A percentile compares a stretch with the other conserved stretches of the same genome.
These are phyloP conservation scores for Tychaedon coryphoeus DNA, from an alignment of 2,113 vertebrate genomes.

Conservation along the genomic window DNA sequence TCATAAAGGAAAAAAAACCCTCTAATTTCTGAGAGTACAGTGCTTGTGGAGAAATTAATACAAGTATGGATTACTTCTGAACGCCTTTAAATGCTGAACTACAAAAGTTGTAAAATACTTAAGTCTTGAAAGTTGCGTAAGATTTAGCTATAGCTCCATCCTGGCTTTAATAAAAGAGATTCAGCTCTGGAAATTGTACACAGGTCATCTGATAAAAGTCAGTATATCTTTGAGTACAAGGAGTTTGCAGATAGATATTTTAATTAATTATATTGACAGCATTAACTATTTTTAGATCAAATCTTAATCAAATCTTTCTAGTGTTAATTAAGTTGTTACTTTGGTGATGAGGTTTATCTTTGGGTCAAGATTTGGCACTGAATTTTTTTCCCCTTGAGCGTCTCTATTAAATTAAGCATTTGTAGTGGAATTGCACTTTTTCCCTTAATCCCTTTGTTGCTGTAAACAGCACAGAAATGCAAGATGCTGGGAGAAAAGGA, in stretches of 20 bases:
- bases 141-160: background rate
- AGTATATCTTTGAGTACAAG: background rate
- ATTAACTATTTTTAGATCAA: background rate
- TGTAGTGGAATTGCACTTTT: background rate
- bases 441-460: background rate
- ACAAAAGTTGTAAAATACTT: background rate
- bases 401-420: background rate
- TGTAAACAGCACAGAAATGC: constrained; percentile 19
- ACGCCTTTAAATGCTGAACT: background rate
- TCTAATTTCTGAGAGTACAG: background rate
- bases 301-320: background rate
- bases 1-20: accelerated
- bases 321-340: background rate
- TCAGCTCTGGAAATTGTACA: background rate
- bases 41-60: background rate
- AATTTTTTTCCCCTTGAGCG: background rate
- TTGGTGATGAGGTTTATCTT: background rate
- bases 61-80: background rate
- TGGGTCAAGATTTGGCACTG: background rate
- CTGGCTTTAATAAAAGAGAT: background rate
- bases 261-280: background rate
- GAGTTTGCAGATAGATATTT: background rate
- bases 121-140: background rate
- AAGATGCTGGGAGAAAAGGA: background rate
- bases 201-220: background rate